Conservation (phyloP, 2,113 vertebrate species). For the Semnornis frantzii region DNA sequence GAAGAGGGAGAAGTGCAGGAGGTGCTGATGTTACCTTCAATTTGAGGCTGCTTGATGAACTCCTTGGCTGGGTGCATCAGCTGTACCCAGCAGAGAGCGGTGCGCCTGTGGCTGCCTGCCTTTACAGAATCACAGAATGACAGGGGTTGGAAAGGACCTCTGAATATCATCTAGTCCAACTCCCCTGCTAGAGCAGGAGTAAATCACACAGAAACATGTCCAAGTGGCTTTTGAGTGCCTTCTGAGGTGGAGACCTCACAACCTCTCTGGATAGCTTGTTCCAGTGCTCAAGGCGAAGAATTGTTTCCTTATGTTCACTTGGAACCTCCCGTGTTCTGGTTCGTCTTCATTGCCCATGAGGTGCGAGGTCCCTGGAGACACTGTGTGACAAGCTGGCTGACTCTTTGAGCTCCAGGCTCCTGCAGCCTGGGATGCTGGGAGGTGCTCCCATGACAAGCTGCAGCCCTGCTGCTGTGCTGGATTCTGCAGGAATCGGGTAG, state of each 20-base stretch:
- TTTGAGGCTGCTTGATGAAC: background rate
- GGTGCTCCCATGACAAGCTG: background rate
- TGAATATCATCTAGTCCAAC: too few relatives aligned
- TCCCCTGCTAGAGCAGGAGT: too few relatives aligned
- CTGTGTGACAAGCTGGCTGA: background rate
- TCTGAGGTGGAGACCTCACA: too few relatives aligned
- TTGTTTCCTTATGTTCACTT: too few relatives aligned
- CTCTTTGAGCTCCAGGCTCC: background rate
- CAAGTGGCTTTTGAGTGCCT: too few relatives aligned
- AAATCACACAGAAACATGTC: too few relatives aligned
- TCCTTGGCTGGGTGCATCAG: background rate
- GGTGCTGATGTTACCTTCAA: background rate
- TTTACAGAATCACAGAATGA: too few relatives aligned
- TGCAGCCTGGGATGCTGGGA: background rate
- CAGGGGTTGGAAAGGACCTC: too few relatives aligned
- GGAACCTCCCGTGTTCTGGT: too few relatives aligned
- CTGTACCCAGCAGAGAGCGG: background rate
- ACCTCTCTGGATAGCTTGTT: too few relatives aligned
- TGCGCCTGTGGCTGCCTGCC: background rate
- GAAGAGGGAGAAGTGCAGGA: background rate
- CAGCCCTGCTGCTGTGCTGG: background rate
- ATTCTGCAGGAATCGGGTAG: background rate
- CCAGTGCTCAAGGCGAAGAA: too few relatives aligned
- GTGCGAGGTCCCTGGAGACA: background rate
- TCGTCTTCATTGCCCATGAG: too few relatives aligned